Percentiles rank a stretch among this genome's conserved stretches.
phyloP scores from a whole-genome alignment of 2,888 invertebrate genomes.

The Strigamia transsilvanica region DNA sequence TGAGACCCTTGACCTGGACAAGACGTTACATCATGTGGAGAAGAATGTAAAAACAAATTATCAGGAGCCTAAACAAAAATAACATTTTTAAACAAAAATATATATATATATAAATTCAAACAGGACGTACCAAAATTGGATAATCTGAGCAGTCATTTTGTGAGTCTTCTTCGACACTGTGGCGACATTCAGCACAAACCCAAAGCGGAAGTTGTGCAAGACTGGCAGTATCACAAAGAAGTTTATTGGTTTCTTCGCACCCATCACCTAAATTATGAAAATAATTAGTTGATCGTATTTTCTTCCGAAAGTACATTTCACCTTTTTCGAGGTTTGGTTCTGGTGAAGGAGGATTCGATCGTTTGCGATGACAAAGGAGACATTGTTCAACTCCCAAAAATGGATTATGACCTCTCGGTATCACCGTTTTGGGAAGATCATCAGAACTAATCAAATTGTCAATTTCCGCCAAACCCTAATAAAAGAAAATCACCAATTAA shows the following conservation, averaged over 20 bases:
- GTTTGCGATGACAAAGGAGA: constrained; percentile 52
- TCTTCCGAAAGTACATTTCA: neutral
- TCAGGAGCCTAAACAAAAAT: constrained; percentile 37
- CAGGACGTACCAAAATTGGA: constrained; percentile 8
- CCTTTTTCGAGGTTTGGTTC: constrained; percentile 39
- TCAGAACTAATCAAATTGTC: constrained; percentile 41
- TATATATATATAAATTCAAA: neutral
- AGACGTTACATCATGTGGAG: constrained; percentile 1
- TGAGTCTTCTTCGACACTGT: constrained; percentile 54
- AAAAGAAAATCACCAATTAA: neutral
- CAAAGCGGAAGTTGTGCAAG: constrained; percentile 54
- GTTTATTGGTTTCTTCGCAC: constrained; percentile 41
- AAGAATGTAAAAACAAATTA: constrained; percentile 25
- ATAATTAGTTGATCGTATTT: neutral
- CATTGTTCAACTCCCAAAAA: constrained; percentile 53
- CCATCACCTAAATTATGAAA: constrained; percentile 3
- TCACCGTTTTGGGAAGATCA: constrained; percentile 46
- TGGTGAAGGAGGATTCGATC: constrained; percentile 50
- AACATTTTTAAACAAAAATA: neutral
- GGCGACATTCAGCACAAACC: constrained; percentile 55
- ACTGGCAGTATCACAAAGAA: constrained; percentile 44
- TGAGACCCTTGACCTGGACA: constrained; percentile 6
- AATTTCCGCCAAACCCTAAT: constrained; percentile 46
- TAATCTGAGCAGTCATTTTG: constrained; percentile 53
- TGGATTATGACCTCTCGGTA: constrained; percentile 51